Base-by-base conservation (phyloP, 1,140 invertebrate species). In the Drosophila aff. region DNA sequence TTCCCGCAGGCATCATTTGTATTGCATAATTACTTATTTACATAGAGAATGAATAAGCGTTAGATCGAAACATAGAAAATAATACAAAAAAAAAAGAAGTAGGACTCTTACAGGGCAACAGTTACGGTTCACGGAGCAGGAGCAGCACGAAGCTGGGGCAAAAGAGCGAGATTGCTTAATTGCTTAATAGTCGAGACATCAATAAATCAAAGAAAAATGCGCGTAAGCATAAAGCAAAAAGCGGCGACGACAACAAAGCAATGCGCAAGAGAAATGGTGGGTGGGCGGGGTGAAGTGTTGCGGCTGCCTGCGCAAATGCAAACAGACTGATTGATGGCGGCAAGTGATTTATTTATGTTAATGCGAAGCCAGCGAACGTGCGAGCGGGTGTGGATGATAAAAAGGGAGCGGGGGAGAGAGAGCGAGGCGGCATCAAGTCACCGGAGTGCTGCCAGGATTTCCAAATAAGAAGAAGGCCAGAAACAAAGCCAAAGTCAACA, bases 161-260 rank as follows among this genome's bases (percentile, higher is more conserved):
- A 47, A 65, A 64, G 57, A 31, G 44, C 47, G 23, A 57, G 71
- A 61, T 55, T 40, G 52, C 57, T 86, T 86, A 86, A 86, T 86
- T 86, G 82, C 82, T 86, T 87, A 86, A 86, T 86, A 86, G 82
- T 87, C 82, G 82, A 87, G 83, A 87, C 82, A 87, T 86, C 82
- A 78, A 86, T 86, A 86, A 86, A 86, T 86, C 82, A 86, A 87
- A 76, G 50, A 82, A 86, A 85, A 87, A 86, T 87, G 71, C 83
- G 82, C 82, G 76, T 79, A 86, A 85, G 82, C 82, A 85, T 75
- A 85, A 81, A 85, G 75, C 64, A 58, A 82, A 73, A 65, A 76
- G 46, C 33, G 43, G 75, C 61, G 52, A n/a, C 66, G 77, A 78
- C 77, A 78, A 85, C 72, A 77, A 79, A 86, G 52, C 64, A 64